phyloP scores from a whole-genome alignment of 2,888 invertebrate genomes.

The Oscheius onirici region DNA sequence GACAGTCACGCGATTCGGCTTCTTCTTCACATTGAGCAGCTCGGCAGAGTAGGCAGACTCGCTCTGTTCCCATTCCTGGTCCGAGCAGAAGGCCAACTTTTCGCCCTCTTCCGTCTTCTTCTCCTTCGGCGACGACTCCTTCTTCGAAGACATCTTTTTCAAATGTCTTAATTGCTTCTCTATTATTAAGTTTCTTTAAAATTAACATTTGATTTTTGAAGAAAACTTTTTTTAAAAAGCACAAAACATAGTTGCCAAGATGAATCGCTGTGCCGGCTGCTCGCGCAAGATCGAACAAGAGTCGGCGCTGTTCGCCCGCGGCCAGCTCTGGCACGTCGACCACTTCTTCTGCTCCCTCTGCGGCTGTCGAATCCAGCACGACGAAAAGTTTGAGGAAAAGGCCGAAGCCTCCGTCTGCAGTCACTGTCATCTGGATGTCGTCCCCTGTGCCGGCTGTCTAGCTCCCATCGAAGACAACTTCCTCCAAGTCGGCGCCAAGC shows the following conservation, averaged over 20 bases:
- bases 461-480: conserved; percentile 19
- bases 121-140: neutral
- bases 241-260: neutral
- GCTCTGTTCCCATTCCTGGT: conserved; percentile 51
- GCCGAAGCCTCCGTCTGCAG: conserved; percentile 19
- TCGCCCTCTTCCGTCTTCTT: conserved; percentile 37
- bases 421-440: conserved; percentile 18
- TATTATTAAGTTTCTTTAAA: too few species aligned
- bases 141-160: too few species aligned
- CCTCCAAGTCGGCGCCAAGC: conserved; percentile 9
- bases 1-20: conserved; percentile 52
- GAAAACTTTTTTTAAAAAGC: too few species aligned
- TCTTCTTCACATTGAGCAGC: conserved; percentile 56
- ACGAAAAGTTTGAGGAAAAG: conserved; percentile 28
- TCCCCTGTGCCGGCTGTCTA: conserved; percentile 26
- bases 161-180: neutral
- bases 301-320: conserved; percentile 22
- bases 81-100: conserved; percentile 45
- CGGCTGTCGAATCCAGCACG: conserved; percentile 27
- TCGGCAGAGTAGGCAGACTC: conserved; percentile 56
- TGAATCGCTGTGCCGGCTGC: conserved; percentile 29
- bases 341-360: conserved; percentile 27
- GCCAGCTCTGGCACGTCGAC: conserved; percentile 24
- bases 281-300: conserved; percentile 24
- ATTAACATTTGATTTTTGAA: too few species aligned